Evolutionary conservation across 1,140 invertebrate species (phyloP), one percentile per base, ranked within the genome.

Genomic region (Leguminivora glycinivorella): DNA sequence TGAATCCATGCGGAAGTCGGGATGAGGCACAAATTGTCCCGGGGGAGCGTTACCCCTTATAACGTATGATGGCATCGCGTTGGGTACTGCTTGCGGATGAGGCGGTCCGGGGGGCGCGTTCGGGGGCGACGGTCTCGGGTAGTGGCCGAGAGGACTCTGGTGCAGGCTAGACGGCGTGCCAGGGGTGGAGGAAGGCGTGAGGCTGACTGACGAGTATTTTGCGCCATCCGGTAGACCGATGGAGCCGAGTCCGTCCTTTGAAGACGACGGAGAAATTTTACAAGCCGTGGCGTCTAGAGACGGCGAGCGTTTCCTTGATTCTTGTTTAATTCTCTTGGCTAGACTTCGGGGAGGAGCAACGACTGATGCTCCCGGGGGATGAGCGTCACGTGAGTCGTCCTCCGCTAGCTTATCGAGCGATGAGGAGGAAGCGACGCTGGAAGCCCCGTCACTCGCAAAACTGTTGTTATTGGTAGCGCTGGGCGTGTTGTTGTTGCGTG

Each of bases 331-430:
- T 77, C 94, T 93, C 78, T 95, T 94, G 12, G 87, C 83, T 69
- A 90, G 77, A 29, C 90, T 85, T 67, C 87, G 89, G 10, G 92
- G 88, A 69, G 94, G 92, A 6, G 94, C 93, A 74, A 95, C 94
- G 70, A 95, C 93, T 75, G 95, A 93, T 7, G 92, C 93, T 58
- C 94, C 92, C 72, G 95, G 92, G 75, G 83, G 86, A 47, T 85
- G 84, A 24, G 79, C 88, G 70, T 91, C 89, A 70, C 95, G 92
- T 0, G 95, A 96, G 79, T 96, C 95, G 70, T 96, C 95, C 86
- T 96, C 95, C 25, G 95, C 94, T 76, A 96, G 91, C 82, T 96
- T 96, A 73, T 96, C 95, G 68, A 95, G 95, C 0, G 94, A 95
- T 69, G 94, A 95, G 2, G 94, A 94, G 22, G 94, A 95, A 1